Evolutionary conservation across 2,113 vertebrate species (phyloP).

Genomic region (Dascyllus trimaculatus): DNA sequence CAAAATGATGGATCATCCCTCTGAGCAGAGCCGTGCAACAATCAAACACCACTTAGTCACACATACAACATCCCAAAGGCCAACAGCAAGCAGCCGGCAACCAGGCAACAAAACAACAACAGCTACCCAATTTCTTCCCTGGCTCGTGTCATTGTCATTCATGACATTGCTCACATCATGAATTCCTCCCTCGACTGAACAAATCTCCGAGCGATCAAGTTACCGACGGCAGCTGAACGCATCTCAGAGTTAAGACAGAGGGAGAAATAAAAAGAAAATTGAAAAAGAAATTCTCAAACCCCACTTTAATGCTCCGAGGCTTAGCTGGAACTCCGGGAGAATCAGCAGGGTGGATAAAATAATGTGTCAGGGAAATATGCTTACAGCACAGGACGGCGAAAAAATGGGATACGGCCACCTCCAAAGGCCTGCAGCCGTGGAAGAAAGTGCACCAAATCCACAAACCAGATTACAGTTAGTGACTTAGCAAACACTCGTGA

Average conservation of each 20-base stretch:
- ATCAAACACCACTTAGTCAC: constrained; percentile 59
- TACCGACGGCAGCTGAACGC: constrained; percentile 24
- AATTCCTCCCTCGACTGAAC: constrained; percentile 47
- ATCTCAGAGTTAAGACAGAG: constrained; percentile 38
- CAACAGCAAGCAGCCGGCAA: constrained; percentile 28
- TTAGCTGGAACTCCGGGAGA: constrained; percentile 66
- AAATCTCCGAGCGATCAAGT: constrained; percentile 43
- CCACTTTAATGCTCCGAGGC: constrained; percentile 57
- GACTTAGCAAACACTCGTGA: constrained; percentile 71
- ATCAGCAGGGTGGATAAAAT: constrained; percentile 67
- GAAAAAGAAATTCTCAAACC: constrained; percentile 30
- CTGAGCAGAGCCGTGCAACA: constrained; percentile 18
- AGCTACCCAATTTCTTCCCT: constrained; percentile 28
- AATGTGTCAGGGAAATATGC: constrained; percentile 74
- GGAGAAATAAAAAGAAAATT: constrained; percentile 26
- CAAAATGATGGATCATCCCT: constrained; percentile 52
- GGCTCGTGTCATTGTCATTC: constrained; percentile 12
- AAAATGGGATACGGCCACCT: constrained; percentile 44
- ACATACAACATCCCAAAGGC: constrained; percentile 36
- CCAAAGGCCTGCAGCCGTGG: constrained; percentile 55
- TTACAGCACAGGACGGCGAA: constrained; percentile 64
- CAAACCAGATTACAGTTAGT: constrained; percentile 78
- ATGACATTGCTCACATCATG: not conserved
- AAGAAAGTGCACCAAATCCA: constrained; percentile 64
- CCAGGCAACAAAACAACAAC: constrained; percentile 46